A percentile compares a stretch with the other conserved stretches of the same genome.
These are phyloP conservation scores for Erythrolamprus reginae DNA, from an alignment of 2,113 vertebrate genomes.

Conservation along the genomic window DNA sequence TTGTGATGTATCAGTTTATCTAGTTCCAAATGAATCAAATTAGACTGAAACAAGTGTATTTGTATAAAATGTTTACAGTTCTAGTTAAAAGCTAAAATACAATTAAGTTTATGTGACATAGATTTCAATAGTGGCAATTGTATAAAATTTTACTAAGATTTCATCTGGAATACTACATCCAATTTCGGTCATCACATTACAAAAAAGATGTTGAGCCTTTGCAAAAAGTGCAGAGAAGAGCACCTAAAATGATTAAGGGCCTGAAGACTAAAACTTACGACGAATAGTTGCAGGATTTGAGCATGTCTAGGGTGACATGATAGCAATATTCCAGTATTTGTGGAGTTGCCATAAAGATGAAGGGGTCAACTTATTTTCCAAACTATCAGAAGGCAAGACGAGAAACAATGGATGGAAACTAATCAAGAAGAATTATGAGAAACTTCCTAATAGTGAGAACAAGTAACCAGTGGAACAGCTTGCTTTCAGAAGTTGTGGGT, in stretches of 20 bases:
- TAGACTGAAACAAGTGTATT: not conserved
- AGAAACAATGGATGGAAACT: not conserved
- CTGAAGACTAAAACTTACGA: too few relatives aligned
- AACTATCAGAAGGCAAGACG: not conserved
- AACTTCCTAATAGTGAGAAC: not conserved
- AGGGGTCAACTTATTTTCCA: not conserved
- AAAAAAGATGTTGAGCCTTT: too few relatives aligned
- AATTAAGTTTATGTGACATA: not conserved
- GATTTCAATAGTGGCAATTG: not conserved
- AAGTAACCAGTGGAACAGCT: not conserved
- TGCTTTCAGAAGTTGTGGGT: not conserved
- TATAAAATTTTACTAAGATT: not conserved
- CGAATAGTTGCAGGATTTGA: too few relatives aligned
- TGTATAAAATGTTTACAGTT: not conserved
- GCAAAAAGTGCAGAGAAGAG: too few relatives aligned
- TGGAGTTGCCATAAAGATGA: too few relatives aligned
- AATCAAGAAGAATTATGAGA: not conserved
- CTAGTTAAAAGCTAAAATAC: not conserved
- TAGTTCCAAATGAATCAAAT: not conserved
- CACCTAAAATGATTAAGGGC: too few relatives aligned
- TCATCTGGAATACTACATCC: not conserved
- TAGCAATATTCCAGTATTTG: too few relatives aligned
- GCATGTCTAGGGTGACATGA: too few relatives aligned
- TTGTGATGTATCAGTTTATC: not conserved
- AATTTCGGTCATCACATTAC: not conserved